These are phyloP conservation scores for Gryon sp. DNA, from an alignment of 1,140 invertebrate species.

Conservation along the genomic window DNA sequence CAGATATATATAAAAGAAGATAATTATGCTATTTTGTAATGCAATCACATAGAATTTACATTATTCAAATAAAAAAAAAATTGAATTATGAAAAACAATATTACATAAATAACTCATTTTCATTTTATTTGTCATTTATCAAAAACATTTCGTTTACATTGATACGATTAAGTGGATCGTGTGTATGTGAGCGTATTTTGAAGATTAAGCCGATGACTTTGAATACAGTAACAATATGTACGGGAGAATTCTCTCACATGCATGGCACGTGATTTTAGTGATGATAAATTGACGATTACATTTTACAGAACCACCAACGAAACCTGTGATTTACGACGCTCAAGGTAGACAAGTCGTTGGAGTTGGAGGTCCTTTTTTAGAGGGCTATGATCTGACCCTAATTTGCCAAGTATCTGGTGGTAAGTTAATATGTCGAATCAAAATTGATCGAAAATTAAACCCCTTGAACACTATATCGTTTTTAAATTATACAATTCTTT, in stretches of 20 bases:
- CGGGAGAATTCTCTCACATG: slow-evolving; percentile 47
- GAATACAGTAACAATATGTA: slow-evolving; percentile 46
- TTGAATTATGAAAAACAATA: too few species aligned
- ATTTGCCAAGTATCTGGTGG: slow-evolving; percentile 91
- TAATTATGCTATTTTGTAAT: too few species aligned
- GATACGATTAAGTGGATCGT: slow-evolving; percentile 34
- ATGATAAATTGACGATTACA: slow-evolving; percentile 65
- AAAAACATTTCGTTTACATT: slow-evolving; percentile 23
- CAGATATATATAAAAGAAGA: too few species aligned
- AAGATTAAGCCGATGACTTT: slow-evolving; percentile 43
- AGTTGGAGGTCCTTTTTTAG: slow-evolving; percentile 89
- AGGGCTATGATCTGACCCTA: slow-evolving; percentile 88
- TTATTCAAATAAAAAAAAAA: too few species aligned
- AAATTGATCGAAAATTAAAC: slow-evolving; percentile 13
- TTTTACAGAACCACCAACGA: slow-evolving; percentile 86
- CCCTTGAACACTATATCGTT: slow-evolving; percentile 2
- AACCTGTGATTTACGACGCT: slow-evolving; percentile 88
- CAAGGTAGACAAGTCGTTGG: slow-evolving; percentile 87
- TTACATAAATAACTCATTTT: too few species aligned
- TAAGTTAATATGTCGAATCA: slow-evolving; percentile 78
- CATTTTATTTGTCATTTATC: slow-evolving; percentile 21
- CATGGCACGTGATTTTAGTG: slow-evolving; percentile 46
- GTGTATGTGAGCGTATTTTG: not conserved
- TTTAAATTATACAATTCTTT: not conserved
- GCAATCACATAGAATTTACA: too few species aligned